These are phyloP conservation scores for Aphelenchoides avenae DNA, from an alignment of 1,140 invertebrate species.

Conservation along the genomic window DNA sequence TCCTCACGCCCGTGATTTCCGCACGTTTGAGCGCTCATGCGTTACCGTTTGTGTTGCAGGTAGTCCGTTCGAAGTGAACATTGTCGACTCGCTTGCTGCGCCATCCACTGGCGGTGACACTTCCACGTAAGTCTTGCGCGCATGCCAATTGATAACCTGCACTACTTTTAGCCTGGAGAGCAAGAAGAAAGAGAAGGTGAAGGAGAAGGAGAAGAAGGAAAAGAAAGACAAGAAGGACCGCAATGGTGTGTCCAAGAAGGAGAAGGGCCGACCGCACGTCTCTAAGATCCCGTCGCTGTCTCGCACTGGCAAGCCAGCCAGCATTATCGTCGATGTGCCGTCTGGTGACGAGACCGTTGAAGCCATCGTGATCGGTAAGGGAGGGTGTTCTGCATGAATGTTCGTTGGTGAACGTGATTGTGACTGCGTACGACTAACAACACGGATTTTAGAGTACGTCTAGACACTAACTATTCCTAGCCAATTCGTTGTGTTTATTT, in stretches of 20 bases:
- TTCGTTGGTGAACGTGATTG: too few relatives aligned
- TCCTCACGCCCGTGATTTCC: background rate
- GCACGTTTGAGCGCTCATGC: background rate
- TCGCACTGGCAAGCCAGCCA: slow-evolving; percentile 77
- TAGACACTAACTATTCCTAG: too few relatives aligned
- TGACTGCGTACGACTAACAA: too few relatives aligned
- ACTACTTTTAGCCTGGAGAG: slow-evolving; percentile 15
- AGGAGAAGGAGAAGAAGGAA: slow-evolving; percentile 39
- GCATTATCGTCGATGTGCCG: slow-evolving; percentile 70
- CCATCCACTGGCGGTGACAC: slow-evolving; percentile 13
- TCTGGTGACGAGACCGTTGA: slow-evolving; percentile 19
- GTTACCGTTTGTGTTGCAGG: slow-evolving; percentile 36
- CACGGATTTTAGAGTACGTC: too few relatives aligned
- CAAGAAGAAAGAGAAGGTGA: slow-evolving; percentile 20
- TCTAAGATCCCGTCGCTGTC: slow-evolving; percentile 77
- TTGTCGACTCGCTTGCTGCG: slow-evolving; percentile 34
- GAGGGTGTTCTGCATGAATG: too few relatives aligned
- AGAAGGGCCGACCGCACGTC: slow-evolving; percentile 63
- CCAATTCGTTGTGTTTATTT: too few relatives aligned
- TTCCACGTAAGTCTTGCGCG: slow-evolving; percentile 13
- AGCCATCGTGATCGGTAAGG: slow-evolving; percentile 24
- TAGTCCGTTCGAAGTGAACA: slow-evolving; percentile 54
- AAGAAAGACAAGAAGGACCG: slow-evolving; percentile 47
- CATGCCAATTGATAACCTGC: background rate
- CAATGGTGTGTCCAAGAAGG: slow-evolving; percentile 38